Conservation (phyloP, 1,140 invertebrate genomes). For the Tetragnatha versicolor region DNA sequence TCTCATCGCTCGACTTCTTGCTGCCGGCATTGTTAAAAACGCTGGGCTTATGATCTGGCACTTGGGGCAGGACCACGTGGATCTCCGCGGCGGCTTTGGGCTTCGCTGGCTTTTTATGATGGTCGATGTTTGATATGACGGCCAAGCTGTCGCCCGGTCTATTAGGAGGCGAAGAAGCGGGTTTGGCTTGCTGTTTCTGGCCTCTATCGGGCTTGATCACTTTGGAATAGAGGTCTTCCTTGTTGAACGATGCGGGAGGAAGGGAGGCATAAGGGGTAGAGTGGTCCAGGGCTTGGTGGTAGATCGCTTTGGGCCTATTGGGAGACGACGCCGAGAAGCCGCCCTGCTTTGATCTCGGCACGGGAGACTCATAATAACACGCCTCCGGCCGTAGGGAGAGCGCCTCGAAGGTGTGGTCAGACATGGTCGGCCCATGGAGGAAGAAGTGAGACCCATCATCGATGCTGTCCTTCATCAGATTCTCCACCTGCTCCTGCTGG, state of each 20-base stretch:
- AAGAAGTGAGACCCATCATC: conserved; percentile 49
- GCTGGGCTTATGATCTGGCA: conserved; percentile 29
- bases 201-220: conserved; percentile 16
- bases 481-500: conserved; percentile 86
- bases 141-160: not conserved
- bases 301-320: not conserved
- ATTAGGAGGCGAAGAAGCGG: not conserved
- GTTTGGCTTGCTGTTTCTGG: not conserved
- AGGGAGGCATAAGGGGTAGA: not conserved
- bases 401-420: not conserved
- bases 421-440: conserved; percentile 38
- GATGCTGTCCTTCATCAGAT: conserved; percentile 63
- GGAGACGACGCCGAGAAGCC: not conserved
- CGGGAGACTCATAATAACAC: not conserved
- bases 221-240: conserved; percentile 47
- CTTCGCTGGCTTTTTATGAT: not conserved
- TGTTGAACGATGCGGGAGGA: too few species aligned
- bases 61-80: conserved; percentile 29
- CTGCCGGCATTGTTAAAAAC: not conserved
- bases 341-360: not conserved
- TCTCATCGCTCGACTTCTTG: conserved; percentile 19
- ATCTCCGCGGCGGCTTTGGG: conserved; percentile 27
- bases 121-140: not conserved
- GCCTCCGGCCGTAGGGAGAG: not conserved
- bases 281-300: not conserved